Evolutionary conservation across 1,140 invertebrate genomes (phyloP).

Genomic region (Neodiprion virginianus): DNA sequence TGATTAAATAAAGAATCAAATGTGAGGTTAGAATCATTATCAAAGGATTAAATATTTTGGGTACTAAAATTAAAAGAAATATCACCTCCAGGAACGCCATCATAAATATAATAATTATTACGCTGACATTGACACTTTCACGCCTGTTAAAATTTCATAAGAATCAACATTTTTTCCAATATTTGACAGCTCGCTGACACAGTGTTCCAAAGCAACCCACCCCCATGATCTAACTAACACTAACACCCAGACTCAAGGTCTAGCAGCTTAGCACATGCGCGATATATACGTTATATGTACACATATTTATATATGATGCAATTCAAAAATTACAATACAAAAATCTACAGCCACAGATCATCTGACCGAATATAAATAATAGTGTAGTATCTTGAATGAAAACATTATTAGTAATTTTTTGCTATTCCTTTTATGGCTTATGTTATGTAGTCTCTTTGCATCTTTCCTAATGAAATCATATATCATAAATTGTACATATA

Average conservation of each 20-base stretch:
- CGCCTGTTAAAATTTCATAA: not conserved
- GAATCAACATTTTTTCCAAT: not conserved
- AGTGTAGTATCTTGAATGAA: too few species aligned
- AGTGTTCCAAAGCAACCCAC: not conserved
- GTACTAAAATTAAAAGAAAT: not conserved
- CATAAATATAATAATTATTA: conserved; percentile 17
- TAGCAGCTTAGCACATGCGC: not conserved
- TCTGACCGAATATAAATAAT: too few species aligned
- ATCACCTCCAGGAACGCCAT: conserved; percentile 57
- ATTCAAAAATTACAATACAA: too few species aligned
- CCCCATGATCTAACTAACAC: too few species aligned
- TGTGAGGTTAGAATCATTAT: conserved; percentile 24
- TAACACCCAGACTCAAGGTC: not conserved
- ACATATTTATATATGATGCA: too few species aligned
- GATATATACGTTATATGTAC: too few species aligned
- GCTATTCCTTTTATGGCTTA: too few species aligned
- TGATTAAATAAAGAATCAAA: conserved; percentile 5
- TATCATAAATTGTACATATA: too few species aligned
- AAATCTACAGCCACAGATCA: too few species aligned
- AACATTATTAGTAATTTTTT: too few species aligned
- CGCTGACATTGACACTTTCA: not conserved
- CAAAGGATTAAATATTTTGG: not conserved
- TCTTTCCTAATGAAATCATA: too few species aligned
- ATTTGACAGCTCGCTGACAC: not conserved
- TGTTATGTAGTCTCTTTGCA: too few species aligned